Conservation (phyloP, 2,797 vertebrate genomes). For the Labroides dimidiatus region DNA sequence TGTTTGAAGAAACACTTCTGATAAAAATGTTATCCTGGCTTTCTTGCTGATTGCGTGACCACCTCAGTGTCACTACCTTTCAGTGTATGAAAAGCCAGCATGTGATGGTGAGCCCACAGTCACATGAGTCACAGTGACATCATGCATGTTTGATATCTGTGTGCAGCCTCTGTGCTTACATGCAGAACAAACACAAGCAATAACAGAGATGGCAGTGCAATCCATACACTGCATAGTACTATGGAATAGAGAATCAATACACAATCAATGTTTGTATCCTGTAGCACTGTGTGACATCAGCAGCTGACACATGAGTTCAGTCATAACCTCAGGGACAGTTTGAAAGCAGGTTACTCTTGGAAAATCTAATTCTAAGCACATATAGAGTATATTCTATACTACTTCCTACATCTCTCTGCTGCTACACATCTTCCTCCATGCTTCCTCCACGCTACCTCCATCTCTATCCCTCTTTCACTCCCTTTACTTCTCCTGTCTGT, state of each 20-base stretch:
- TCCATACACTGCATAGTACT: conserved; percentile 4
- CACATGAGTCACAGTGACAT: conserved; percentile 72
- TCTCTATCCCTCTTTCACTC: conserved; percentile 44
- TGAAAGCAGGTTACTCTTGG: conserved; percentile 17
- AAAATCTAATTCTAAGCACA: conserved; percentile 42
- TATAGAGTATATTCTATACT: conserved; percentile 28
- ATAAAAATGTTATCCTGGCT: not conserved
- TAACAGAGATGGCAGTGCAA: conserved; percentile 19
- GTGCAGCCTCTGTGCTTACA: conserved; percentile 27
- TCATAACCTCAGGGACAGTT: conserved; percentile 18
- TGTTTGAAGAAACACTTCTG: not conserved
- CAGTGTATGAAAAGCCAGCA: conserved; percentile 38
- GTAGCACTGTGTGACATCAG: no score
- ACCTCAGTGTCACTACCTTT: conserved; percentile 30
- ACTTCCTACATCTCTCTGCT: conserved; percentile 43
- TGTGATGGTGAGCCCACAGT: conserved; percentile 50
- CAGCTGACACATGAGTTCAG: not conserved
- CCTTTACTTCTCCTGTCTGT: conserved; percentile 67
- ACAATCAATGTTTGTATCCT: not conserved
- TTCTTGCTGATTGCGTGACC: conserved; percentile 16
- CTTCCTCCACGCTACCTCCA: conserved; percentile 14
- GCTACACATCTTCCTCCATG: conserved; percentile 43
- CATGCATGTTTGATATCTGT: conserved; percentile 63
- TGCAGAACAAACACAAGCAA: conserved; percentile 36
- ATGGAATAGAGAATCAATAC: not conserved